Evolutionary conservation across 2,888 invertebrate species (phyloP).

Genomic region (Abscondita cerata): DNA sequence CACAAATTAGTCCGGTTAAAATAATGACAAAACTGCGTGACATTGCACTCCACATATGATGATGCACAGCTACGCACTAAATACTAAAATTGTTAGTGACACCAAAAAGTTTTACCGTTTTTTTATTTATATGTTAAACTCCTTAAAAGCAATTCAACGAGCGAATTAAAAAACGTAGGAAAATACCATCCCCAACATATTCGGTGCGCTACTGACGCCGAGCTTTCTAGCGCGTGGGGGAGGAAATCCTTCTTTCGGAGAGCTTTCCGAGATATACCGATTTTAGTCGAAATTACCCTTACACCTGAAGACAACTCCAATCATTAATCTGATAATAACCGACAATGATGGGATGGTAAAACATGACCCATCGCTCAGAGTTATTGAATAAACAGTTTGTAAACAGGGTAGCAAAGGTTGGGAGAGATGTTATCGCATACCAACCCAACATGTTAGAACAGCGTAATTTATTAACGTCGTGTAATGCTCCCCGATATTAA

Average conservation of each 20-base stretch:
- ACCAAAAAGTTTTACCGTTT: slow-evolving; percentile 11
- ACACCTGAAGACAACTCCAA: slow-evolving; percentile 54
- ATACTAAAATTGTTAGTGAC: slow-evolving; percentile 10
- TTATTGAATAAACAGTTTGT: slow-evolving; percentile 35
- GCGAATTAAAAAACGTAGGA: slow-evolving; percentile 32
- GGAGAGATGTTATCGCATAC: slow-evolving; percentile 32
- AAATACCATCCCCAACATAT: slow-evolving; percentile 47
- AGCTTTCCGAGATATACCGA: slow-evolving; percentile 36
- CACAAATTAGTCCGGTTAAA: slow-evolving; percentile 38
- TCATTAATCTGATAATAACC: slow-evolving; percentile 51
- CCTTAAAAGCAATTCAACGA: slow-evolving; percentile 19
- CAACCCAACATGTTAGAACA: slow-evolving; percentile 34
- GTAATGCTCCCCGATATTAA: slow-evolving; percentile 41
- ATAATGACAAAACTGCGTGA: slow-evolving; percentile 35
- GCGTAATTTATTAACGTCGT: slow-evolving; percentile 41
- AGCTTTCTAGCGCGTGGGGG: slow-evolving; percentile 53
- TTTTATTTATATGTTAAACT: not conserved
- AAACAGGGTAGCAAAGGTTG: slow-evolving; percentile 27
- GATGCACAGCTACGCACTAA: slow-evolving; percentile 24
- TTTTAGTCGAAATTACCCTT: slow-evolving; percentile 37
- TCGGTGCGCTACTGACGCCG: slow-evolving; percentile 57
- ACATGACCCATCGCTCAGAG: slow-evolving; percentile 39
- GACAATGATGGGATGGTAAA: slow-evolving; percentile 40
- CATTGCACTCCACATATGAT: slow-evolving; percentile 37
- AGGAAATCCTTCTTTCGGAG: slow-evolving; percentile 51